phyloP scores from a whole-genome alignment of 2,888 invertebrate genomes.

The Tyria jacobaeae region DNA sequence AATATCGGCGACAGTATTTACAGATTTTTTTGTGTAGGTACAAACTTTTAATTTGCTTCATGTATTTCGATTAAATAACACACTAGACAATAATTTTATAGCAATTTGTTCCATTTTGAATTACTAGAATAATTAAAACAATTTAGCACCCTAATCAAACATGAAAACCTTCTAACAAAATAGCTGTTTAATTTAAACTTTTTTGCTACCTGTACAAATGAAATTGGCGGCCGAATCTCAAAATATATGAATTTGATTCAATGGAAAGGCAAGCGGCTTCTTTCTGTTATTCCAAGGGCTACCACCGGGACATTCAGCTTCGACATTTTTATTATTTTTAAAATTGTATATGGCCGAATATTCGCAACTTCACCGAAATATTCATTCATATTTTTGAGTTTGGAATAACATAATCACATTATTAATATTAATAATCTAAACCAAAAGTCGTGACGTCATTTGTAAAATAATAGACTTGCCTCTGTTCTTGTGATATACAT shows the following conservation, averaged over 20 bases:
- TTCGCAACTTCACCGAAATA: slow-evolving; percentile 67
- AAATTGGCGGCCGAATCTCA: slow-evolving; percentile 87
- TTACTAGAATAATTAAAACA: not conserved
- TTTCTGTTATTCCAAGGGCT: slow-evolving; percentile 84
- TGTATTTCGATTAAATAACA: not conserved
- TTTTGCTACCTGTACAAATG: slow-evolving; percentile 76
- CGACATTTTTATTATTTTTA: slow-evolving; percentile 73
- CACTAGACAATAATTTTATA: not conserved
- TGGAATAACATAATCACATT: slow-evolving; percentile 23
- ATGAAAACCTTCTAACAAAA: not conserved
- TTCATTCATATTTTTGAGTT: slow-evolving; percentile 65
- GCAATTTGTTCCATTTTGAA: not conserved
- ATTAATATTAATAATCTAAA: not conserved
- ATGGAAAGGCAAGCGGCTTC: slow-evolving; percentile 86
- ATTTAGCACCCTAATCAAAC: slow-evolving; percentile 9
- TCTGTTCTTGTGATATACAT: not conserved
- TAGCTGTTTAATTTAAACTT: slow-evolving; percentile 31
- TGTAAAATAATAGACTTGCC: not conserved
- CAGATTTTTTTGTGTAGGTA: not conserved
- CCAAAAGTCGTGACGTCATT: slow-evolving; percentile 24
- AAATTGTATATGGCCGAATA: slow-evolving; percentile 76
- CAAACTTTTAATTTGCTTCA: not conserved
- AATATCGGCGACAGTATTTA: not conserved
- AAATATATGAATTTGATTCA: slow-evolving; percentile 87
- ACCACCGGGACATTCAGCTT: slow-evolving; percentile 79